These are phyloP conservation scores for Microhierax caerulescens DNA, from an alignment of 2,797 vertebrate species.

Conservation along the genomic window DNA sequence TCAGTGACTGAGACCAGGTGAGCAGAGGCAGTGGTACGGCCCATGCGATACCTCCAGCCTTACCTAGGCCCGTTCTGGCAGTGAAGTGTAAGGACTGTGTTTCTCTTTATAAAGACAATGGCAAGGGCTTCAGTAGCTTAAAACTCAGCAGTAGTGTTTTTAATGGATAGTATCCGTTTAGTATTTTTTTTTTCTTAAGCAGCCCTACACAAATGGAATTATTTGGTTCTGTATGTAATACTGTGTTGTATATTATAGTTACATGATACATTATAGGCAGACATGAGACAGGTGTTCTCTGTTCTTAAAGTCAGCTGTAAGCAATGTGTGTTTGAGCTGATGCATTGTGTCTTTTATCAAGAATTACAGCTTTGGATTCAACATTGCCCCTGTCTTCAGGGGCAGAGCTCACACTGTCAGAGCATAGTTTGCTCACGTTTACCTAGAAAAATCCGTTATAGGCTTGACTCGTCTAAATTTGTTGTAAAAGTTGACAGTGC, in stretches of 20 bases:
- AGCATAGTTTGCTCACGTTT: neutral
- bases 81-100: neutral
- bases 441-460: neutral
- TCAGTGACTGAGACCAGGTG: neutral
- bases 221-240: rapidly evolving
- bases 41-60: rapidly evolving
- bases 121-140: neutral
- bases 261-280: neutral
- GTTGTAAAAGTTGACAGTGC: neutral
- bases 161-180: neutral
- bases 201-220: neutral
- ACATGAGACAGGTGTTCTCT: neutral
- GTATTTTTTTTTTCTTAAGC: neutral
- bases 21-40: neutral
- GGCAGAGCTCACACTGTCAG: neutral
- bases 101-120: neutral
- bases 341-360: neutral
- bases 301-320: neutral
- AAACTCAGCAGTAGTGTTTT: neutral
- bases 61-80: neutral
- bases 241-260: neutral
- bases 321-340: rapidly evolving
- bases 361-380: neutral
- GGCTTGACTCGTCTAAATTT: neutral
- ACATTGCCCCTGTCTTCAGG: rapidly evolving